Percentiles rank a stretch among this genome's conserved stretches.
Conservation (phyloP, 2,888 invertebrate species). For the Nemurella pictetii region DNA sequence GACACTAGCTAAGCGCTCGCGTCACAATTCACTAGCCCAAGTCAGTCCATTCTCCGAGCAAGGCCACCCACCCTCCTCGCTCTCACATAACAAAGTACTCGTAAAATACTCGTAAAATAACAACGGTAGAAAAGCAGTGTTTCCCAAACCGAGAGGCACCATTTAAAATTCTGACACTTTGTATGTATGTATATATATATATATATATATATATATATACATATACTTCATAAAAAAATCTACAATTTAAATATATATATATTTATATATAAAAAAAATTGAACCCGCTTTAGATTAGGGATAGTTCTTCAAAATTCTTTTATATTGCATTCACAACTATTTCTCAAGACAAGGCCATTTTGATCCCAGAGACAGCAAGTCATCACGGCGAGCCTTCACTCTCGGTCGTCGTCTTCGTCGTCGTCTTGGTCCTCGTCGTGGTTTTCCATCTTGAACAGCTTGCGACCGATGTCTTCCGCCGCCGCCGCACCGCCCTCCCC, state of each 20-base stretch:
- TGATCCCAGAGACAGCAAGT: not conserved
- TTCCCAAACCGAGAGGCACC: not conserved
- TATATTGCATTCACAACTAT: not conserved
- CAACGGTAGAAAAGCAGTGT: not conserved
- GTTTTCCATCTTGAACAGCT: conserved; percentile 38
- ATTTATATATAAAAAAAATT: not conserved
- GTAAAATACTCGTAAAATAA: not conserved
- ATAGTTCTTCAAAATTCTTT: not conserved
- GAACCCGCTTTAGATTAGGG: not conserved
- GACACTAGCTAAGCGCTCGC: not conserved
- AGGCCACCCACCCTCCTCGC: not conserved
- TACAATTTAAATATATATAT: not conserved
- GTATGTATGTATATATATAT: not conserved
- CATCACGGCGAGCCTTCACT: not conserved
- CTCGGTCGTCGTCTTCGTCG: not conserved
- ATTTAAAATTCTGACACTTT: not conserved
- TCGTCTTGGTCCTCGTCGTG: conserved; percentile 37
- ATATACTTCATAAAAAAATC: not conserved
- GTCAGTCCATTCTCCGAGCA: not conserved
- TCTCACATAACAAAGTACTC: not conserved
- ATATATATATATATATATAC: too few species aligned
- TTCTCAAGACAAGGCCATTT: not conserved
- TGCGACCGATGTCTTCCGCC: conserved; percentile 32
- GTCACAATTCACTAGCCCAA: not conserved
- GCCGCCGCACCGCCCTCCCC: not conserved